These are phyloP conservation scores for Bungarus multicinctus DNA, from an alignment of 2,113 vertebrate species.

Conservation along the genomic window DNA sequence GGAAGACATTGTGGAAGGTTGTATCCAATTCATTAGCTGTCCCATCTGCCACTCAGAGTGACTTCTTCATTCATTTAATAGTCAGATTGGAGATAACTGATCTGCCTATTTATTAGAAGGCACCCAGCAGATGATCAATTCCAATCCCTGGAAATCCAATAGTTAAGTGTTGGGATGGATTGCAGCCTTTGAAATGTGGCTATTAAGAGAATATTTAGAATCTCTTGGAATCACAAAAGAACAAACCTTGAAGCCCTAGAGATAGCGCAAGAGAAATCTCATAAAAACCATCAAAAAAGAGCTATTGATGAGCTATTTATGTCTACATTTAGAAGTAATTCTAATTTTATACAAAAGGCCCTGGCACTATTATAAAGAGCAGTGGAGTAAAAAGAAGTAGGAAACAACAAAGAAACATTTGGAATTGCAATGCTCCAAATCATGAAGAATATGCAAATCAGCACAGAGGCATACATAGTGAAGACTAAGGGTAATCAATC, in stretches of 20 bases:
- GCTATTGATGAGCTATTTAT: neutral
- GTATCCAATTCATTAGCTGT: neutral
- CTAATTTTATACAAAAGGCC: neutral
- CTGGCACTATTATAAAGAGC: neutral
- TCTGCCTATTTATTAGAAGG: neutral
- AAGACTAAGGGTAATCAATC: neutral
- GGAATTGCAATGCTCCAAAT: neutral
- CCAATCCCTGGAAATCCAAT: neutral
- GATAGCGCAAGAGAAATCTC: neutral
- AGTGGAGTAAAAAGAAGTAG: neutral
- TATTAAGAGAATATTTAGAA: neutral
- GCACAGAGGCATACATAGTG: neutral
- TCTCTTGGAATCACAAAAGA: neutral
- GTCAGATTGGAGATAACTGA: neutral
- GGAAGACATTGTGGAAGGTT: neutral
- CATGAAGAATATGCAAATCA: neutral
- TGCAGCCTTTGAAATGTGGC: neutral
- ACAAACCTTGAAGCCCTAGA: neutral
- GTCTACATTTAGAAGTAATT: neutral
- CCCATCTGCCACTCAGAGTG: neutral
- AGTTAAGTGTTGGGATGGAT: neutral
- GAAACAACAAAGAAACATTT: neutral
- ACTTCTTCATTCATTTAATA: neutral
- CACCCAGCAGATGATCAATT: neutral
- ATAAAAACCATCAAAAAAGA: neutral